These are phyloP conservation scores for Bellardia bayeri DNA, from an alignment of 2,888 invertebrate species.

Conservation along the genomic window DNA sequence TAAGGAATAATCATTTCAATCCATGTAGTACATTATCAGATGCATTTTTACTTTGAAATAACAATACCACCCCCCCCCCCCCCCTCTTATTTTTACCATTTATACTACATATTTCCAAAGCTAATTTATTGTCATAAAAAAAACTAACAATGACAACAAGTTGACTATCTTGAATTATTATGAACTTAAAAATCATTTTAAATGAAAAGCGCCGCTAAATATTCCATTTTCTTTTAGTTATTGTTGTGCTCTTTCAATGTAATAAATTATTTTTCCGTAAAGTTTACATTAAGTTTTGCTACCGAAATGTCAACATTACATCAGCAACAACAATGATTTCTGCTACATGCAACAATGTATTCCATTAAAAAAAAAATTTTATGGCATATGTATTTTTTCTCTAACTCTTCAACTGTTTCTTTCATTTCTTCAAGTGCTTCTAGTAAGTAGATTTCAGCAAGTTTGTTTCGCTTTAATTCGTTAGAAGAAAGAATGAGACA, in stretches of 20 bases:
- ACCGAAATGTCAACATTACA: constrained; percentile 44
- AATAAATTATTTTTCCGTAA: constrained; percentile 34
- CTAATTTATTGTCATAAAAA: not conserved
- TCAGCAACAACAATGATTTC: constrained; percentile 31
- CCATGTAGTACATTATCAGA: too few relatives aligned
- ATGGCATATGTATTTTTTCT: constrained; percentile 2
- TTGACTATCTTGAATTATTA: constrained; percentile 6
- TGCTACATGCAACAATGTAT: constrained; percentile 59
- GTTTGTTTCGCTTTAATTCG: constrained; percentile 2
- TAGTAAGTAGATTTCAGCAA: constrained; percentile 9
- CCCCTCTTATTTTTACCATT: too few relatives aligned
- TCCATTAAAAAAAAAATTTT: not conserved
- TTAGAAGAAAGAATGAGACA: not conserved
- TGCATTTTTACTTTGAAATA: too few relatives aligned
- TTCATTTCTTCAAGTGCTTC: constrained; percentile 17
- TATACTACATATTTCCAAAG: too few relatives aligned
- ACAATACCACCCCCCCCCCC: too few relatives aligned
- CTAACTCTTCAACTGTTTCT: constrained; percentile 15
- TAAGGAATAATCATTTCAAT: too few relatives aligned
- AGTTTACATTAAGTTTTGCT: constrained; percentile 31
- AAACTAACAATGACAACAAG: not conserved
- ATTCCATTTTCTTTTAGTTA: not conserved
- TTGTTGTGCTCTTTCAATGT: not conserved
- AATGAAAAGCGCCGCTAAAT: not conserved
- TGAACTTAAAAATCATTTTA: constrained; percentile 15